phyloP scores from a whole-genome alignment of 2,113 vertebrate species.

The Suncus etruscus region DNA sequence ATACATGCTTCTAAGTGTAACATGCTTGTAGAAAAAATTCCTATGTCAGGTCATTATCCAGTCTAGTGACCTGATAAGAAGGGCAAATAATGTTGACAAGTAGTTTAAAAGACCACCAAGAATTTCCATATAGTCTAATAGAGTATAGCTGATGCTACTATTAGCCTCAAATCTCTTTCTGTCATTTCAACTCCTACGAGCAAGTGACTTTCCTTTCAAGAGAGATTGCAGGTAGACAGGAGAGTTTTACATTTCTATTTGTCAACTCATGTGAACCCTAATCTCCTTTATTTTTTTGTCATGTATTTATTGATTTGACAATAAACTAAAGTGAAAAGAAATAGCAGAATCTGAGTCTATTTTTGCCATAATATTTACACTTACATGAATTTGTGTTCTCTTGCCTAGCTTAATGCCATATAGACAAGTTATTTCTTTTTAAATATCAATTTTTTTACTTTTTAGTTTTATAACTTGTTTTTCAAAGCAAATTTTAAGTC shows the following conservation, averaged over 20 bases:
- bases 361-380: constrained; percentile 42
- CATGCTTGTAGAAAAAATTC: neutral
- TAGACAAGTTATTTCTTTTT: neutral
- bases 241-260: neutral
- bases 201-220: neutral
- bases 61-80: neutral
- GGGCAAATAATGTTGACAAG: neutral
- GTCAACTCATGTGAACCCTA: neutral
- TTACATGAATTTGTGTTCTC: constrained; percentile 21
- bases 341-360: constrained; percentile 51
- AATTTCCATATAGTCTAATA: neutral
- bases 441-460: neutral
- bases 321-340: constrained; percentile 18
- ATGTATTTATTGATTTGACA: neutral
- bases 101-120: neutral
- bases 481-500: neutral
- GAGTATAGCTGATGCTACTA: neutral
- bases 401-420: constrained; percentile 4
- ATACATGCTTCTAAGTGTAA: neutral
- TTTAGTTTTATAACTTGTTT: neutral
- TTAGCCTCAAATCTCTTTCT: neutral
- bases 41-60: neutral
- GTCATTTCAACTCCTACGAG: neutral
- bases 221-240: neutral
- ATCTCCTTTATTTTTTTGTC: neutral